phyloP scores from a whole-genome alignment of 2,888 invertebrate genomes.

The Spatulosminthurus flaviceps region DNA sequence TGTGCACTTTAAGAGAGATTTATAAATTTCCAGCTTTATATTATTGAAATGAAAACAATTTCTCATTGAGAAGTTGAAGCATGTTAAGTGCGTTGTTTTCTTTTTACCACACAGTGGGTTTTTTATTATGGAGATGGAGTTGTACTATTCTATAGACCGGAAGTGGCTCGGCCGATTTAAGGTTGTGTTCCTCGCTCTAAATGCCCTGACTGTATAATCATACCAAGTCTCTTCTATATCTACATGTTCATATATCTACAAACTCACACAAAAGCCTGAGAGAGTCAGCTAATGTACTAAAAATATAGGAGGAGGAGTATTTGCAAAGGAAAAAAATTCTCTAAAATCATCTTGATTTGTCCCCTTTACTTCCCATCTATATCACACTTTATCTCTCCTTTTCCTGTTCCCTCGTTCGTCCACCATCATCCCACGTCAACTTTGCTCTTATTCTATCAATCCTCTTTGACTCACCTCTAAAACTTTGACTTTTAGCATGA shows the following conservation, averaged over 20 bases:
- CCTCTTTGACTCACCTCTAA: neutral
- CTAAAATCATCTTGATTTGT: constrained; percentile 37
- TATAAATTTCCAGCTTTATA: neutral
- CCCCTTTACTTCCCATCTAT: neutral
- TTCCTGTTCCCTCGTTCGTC: constrained; percentile 27
- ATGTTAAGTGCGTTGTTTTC: constrained; percentile 15
- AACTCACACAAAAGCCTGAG: neutral
- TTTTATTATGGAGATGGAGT: neutral
- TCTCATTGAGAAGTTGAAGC: constrained; percentile 18
- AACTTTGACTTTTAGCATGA: neutral
- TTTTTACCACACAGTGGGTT: neutral
- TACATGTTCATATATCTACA: neutral
- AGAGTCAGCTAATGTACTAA: neutral
- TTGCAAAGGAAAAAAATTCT: constrained; percentile 28
- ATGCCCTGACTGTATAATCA: constrained; percentile 11
- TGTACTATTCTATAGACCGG: neutral
- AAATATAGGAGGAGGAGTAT: neutral
- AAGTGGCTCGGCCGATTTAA: constrained; percentile 21
- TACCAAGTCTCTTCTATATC: neutral
- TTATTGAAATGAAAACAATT: neutral
- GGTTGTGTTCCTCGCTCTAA: constrained; percentile 10
- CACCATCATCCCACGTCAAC: constrained; percentile 27
- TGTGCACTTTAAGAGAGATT: neutral
- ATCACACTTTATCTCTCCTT: constrained; percentile 19
- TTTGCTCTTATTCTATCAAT: neutral